Conservation (phyloP, 1,140 invertebrate genomes). For the Drosophila teissieri region DNA sequence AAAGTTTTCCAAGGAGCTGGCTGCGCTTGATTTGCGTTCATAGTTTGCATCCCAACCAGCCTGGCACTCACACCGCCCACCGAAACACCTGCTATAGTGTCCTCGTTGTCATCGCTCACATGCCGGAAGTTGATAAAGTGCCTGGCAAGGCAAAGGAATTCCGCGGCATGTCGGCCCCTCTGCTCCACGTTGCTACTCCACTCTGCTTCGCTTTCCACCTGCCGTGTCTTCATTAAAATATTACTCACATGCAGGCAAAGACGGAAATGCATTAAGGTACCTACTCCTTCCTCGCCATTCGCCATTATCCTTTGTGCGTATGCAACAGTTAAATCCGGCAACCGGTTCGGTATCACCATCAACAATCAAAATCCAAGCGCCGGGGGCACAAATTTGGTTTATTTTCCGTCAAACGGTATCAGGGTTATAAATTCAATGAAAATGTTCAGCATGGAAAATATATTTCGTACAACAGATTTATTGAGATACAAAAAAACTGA, state of each 20-base stretch:
- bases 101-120: conserved; percentile 65
- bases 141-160: conserved; percentile 69
- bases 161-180: conserved; percentile 49
- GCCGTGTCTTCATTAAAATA: conserved; percentile 78
- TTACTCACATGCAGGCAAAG: conserved; percentile 55
- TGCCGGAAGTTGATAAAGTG: conserved; percentile 80
- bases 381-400: not conserved
- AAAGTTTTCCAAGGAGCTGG: conserved; percentile 58
- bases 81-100: conserved; percentile 31
- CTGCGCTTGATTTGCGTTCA: conserved; percentile 71
- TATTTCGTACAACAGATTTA: too few relatives aligned
- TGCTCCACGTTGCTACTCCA: not conserved
- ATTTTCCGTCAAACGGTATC: not conserved
- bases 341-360: not conserved
- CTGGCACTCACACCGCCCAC: not conserved
- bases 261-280: conserved; percentile 71
- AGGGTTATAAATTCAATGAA: too few relatives aligned
- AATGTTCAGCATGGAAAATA: too few relatives aligned
- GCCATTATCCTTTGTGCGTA: conserved; percentile 26
- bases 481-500: too few relatives aligned
- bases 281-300: conserved; percentile 16
- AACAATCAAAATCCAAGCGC: conserved; percentile 8
- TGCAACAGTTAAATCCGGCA: conserved; percentile 28
- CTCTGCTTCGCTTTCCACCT: not conserved
- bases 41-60: conserved; percentile 7